A percentile compares a stretch with the other conserved stretches of the same genome.
phyloP scores from a whole-genome alignment of 2,113 vertebrate genomes.

The Amblyornis subalaris region DNA sequence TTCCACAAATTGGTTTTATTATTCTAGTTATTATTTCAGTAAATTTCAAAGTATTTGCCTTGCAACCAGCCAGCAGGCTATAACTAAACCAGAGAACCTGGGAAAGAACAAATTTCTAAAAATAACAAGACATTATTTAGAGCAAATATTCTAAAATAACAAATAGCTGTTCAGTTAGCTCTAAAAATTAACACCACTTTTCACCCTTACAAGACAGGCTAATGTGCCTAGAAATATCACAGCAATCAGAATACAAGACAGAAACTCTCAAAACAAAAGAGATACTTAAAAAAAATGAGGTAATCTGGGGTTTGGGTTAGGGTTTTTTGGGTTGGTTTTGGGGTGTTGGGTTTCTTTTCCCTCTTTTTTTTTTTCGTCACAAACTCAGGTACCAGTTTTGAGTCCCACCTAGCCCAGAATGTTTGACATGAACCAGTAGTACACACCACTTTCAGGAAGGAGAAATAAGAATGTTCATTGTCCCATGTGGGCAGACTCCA shows the following conservation, averaged over 20 bases:
- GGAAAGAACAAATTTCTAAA: not conserved
- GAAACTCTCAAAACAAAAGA: not conserved
- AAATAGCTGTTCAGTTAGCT: not conserved
- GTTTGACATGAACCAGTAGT: not conserved
- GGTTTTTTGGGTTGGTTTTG: not conserved
- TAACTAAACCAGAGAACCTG: not conserved
- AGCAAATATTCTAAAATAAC: not conserved
- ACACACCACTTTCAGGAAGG: not conserved
- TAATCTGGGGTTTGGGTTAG: not conserved
- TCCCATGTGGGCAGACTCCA: not conserved
- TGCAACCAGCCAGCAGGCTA: not conserved
- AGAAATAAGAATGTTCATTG: not conserved
- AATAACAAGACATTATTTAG: not conserved
- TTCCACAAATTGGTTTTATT: not conserved
- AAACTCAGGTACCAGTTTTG: not conserved
- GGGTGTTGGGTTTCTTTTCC: accelerated
- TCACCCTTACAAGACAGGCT: not conserved
- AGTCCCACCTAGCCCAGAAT: not conserved
- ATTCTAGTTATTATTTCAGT: not conserved
- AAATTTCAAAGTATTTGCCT: not conserved
- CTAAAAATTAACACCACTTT: not conserved
- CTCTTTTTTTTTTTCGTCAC: not conserved
- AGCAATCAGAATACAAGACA: not conserved
- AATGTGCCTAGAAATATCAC: not conserved
- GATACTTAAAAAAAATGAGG: accelerated